A percentile compares a stretch with the other conserved stretches of the same genome.
phyloP scores from a whole-genome alignment of 2,797 vertebrate species.

The Karalla daura region DNA sequence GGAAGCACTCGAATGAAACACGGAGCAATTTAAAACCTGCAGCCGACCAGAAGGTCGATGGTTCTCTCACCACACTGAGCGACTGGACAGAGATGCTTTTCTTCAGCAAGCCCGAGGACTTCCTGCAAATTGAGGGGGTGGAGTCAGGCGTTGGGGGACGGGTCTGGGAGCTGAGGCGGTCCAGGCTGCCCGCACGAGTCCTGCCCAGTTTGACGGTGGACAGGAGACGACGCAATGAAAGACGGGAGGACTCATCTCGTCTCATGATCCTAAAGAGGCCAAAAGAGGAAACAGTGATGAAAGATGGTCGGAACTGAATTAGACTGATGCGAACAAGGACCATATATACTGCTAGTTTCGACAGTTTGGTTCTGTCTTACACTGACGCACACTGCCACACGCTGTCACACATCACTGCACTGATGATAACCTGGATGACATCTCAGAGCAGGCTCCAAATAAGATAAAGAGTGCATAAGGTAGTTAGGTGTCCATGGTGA shows the following conservation, averaged over 20 bases:
- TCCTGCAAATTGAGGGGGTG: constrained; percentile 11
- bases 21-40: not conserved
- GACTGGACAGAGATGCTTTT: constrained; percentile 71
- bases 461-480: too few species aligned
- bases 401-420: too few species aligned
- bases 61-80: constrained; percentile 66
- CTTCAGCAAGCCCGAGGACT: constrained; percentile 47
- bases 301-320: not conserved
- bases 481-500: too few species aligned
- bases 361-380: too few species aligned
- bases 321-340: too few species aligned
- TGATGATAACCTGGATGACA: too few species aligned
- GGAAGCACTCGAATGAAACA: not conserved
- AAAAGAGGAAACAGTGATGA: constrained; percentile 2
- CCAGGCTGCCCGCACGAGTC: constrained; percentile 75
- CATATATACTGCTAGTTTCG: too few species aligned
- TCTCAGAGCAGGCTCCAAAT: too few species aligned
- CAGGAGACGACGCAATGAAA: constrained; percentile 77
- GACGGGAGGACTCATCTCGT: constrained; percentile 61
- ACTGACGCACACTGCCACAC: too few species aligned
- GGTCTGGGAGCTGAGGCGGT: constrained; percentile 58
- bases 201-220: constrained; percentile 72
- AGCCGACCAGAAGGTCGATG: too few species aligned
- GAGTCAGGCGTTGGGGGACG: accelerated
- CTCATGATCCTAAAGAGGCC: constrained; percentile 33